Base-by-base conservation (phyloP, 1,140 invertebrate species). In the Drosophila lacteicornis region DNA sequence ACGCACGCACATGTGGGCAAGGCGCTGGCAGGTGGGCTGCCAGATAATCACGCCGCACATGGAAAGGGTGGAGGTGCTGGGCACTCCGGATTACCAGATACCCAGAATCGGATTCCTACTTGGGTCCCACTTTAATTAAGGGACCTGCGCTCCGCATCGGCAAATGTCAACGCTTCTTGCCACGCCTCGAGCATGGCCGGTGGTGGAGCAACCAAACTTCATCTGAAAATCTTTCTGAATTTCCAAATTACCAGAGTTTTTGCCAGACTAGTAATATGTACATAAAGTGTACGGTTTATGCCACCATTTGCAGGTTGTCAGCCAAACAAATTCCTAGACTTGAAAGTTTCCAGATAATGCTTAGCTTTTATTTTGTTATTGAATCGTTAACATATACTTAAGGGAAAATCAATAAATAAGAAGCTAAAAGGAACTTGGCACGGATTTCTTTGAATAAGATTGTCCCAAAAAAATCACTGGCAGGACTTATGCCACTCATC, bases 101-200 rank as follows among this genome's bases (percentile, higher is more conserved):
- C 22, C 45, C 36, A 15, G 61, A 30, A 51, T 36, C n/a, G 30
- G 50, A 68, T 38, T 49, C 27, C 66, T 30, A 11, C 42, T 13
- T 45, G 19, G 61, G 42, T 62, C 46, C 76, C 62, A 77, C 75
- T 83, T 84, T 84, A 83, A 83, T 83, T 84, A 83, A 68, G 80
- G 73, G 49, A 56, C 56, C 66, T 57, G 58, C 36, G 33, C 58
- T 40, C 50, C 47, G 69, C 45, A 11, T 42, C 27, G 53, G 71
- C 58, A 46, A 70, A 50, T 66, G 61, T 66, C 67, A 66, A 49
- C 30, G 67, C 40, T 43, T 55, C 17, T 22, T 19, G 56, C 46
- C 40, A 76, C 73, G 71, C 74, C 74, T 66, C 38, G 25, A 75
- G 69, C 70, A 56, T 30, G 70, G 12, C 30, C 38, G 38, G 13